Percentiles rank a stretch among this genome's conserved stretches.
Conservation (phyloP, 2,797 vertebrate species). For the Pseudotriccus pelzelni region DNA sequence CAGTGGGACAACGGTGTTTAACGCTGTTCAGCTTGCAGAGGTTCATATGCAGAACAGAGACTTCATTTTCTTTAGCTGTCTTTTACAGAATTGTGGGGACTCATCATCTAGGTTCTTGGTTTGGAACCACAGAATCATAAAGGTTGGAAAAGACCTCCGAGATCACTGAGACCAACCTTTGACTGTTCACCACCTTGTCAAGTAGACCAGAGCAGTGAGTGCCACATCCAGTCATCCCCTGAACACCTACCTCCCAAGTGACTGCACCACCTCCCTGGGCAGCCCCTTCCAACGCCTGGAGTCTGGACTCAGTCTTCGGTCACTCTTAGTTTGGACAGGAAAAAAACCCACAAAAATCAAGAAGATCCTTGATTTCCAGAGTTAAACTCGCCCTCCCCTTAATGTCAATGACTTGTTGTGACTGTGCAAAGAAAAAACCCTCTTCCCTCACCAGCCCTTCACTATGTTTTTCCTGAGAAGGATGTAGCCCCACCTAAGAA, state of each 20-base stretch:
- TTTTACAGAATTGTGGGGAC: background rate
- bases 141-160: background rate
- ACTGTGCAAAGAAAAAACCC: background rate
- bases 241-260: background rate
- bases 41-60: background rate
- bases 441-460: background rate
- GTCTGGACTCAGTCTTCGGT: background rate
- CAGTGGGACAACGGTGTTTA: background rate
- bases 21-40: background rate
- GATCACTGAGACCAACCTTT: rapidly evolving
- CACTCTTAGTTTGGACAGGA: background rate
- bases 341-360: background rate
- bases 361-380: background rate
- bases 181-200: background rate
- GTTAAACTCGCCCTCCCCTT: background rate
- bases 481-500: conserved; percentile 9
- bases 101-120: background rate
- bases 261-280: background rate
- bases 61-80: background rate
- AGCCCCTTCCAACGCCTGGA: background rate
- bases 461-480: background rate
- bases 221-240: background rate
- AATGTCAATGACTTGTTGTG: background rate
- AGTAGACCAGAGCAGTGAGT: background rate
- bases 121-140: background rate